Percentiles rank a stretch among this genome's conserved stretches.
Evolutionary conservation across 2,888 invertebrate genomes (phyloP).

Genomic region (Dolichopus griseipennis): DNA sequence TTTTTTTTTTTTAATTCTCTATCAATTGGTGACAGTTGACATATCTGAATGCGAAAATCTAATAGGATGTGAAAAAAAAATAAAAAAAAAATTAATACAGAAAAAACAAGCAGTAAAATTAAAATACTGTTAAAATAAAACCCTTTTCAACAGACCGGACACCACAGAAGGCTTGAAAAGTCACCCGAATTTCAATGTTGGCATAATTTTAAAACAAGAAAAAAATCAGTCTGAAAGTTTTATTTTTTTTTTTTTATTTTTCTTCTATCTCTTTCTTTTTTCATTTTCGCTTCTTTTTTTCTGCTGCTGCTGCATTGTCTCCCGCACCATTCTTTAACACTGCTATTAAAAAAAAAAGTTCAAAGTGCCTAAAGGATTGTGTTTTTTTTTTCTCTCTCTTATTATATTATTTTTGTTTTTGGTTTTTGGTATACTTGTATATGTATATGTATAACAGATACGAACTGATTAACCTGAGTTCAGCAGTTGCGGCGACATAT

Average conservation of each 20-base stretch:
- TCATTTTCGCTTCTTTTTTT: not conserved
- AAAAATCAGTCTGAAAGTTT: not conserved
- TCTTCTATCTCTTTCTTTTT: not conserved
- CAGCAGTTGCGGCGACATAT: no score
- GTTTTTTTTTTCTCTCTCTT: not conserved
- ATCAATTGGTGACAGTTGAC: slow-evolving; percentile 6
- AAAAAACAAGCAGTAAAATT: not conserved
- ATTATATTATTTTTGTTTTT: not conserved
- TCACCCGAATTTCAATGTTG: not conserved
- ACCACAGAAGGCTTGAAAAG: slow-evolving; percentile 4
- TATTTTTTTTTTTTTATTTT: not conserved
- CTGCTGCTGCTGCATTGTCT: not conserved
- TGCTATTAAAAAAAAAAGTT: not conserved
- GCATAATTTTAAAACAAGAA: not conserved
- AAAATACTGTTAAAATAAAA: not conserved
- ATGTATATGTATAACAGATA: no score
- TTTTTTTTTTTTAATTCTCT: no score
- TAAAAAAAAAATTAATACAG: not conserved
- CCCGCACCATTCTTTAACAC: not conserved
- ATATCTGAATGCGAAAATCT: not conserved
- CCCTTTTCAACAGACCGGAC: slow-evolving; percentile 1
- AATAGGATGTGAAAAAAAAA: not conserved
- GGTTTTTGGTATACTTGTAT: no score
- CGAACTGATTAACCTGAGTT: no score
- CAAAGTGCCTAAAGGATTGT: not conserved